These are phyloP conservation scores for Scolopax rusticola DNA, from an alignment of 2,797 vertebrate genomes.

Conservation along the genomic window DNA sequence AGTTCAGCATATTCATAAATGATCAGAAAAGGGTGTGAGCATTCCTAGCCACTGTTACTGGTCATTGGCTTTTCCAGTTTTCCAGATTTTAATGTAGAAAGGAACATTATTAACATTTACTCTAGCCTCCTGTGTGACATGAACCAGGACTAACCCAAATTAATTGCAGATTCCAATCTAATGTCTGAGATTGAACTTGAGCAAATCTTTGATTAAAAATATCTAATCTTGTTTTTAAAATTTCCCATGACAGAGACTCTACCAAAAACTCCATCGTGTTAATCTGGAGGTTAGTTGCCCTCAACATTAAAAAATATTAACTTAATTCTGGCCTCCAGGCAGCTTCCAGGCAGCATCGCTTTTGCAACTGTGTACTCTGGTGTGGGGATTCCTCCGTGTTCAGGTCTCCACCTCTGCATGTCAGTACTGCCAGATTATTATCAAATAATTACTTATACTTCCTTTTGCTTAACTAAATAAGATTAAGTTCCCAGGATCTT, in stretches of 20 bases:
- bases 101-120: not conserved
- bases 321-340: not conserved
- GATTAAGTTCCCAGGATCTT: not conserved
- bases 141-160: not conserved
- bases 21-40: not conserved
- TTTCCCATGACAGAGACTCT: conserved; percentile 11
- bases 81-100: not conserved
- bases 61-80: not conserved
- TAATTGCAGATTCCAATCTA: conserved; percentile 24
- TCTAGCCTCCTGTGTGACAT: not conserved
- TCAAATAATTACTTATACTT: conserved; percentile 65
- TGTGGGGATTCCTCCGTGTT: not conserved
- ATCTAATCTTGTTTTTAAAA: conserved; percentile 4
- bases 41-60: not conserved
- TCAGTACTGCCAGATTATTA: conserved; percentile 48
- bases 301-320: conserved; percentile 3
- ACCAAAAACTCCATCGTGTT: not conserved
- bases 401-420: conserved; percentile 18
- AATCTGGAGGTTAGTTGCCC: conserved; percentile 12
- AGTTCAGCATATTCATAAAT: not conserved
- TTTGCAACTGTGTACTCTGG: not conserved
- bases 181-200: not conserved
- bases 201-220: not conserved
- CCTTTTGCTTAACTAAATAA: conserved; percentile 25
- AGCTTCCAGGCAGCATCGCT: not conserved